Conservation (phyloP, 2,797 vertebrate genomes). For the Coregonus sp. region DNA sequence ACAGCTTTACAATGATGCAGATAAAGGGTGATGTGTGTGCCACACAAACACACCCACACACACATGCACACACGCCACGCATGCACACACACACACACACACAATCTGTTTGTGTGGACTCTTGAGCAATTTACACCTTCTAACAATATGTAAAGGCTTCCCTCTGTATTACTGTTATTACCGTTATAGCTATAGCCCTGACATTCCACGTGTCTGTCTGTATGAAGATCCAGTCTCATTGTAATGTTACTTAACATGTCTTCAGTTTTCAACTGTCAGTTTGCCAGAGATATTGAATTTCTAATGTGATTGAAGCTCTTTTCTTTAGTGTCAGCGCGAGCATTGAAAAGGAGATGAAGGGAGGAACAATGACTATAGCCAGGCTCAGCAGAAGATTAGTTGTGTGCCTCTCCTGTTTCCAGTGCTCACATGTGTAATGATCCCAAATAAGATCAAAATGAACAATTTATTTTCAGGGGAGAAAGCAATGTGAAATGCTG, state of each 20-base stretch:
- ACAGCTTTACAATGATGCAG: constrained; percentile 23
- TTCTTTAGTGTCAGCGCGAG: not conserved
- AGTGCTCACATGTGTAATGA: constrained; percentile 36
- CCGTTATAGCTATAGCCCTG: too few relatives aligned
- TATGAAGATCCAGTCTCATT: too few relatives aligned
- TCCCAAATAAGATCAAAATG: constrained; percentile 47
- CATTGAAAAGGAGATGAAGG: not conserved
- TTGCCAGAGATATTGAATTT: not conserved
- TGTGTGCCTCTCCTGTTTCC: not conserved
- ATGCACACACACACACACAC: too few relatives aligned
- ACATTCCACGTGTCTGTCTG: too few relatives aligned
- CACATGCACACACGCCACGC: not conserved
- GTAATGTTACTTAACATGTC: too few relatives aligned
- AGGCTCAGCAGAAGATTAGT: not conserved
- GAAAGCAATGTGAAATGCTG: constrained; percentile 54
- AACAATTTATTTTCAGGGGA: constrained; percentile 46
- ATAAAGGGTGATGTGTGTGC: constrained; percentile 30
- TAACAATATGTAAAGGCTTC: too few relatives aligned
- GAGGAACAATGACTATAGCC: not conserved
- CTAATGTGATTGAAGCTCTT: not conserved
- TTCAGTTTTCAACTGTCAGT: too few relatives aligned
- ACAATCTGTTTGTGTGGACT: too few relatives aligned
- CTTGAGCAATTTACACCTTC: too few relatives aligned
- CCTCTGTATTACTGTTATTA: too few relatives aligned
- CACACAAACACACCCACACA: not conserved